A percentile compares a stretch with the other conserved stretches of the same genome.
Conservation (phyloP, 2,113 vertebrate species). For the Poeciliopsis retropinna region DNA sequence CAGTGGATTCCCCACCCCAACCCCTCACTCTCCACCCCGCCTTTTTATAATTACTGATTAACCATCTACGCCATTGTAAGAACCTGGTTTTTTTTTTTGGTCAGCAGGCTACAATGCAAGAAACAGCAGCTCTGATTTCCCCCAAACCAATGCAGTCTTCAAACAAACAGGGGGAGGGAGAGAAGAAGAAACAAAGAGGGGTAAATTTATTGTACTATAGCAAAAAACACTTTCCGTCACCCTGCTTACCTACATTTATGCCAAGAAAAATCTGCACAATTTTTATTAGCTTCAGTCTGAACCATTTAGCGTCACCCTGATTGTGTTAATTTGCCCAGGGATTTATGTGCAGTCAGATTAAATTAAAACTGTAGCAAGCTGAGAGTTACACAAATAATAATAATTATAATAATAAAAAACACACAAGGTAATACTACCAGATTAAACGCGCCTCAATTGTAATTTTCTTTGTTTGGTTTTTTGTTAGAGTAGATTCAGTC, state of each 20-base stretch:
- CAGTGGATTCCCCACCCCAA: slow-evolving; percentile 9
- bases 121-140: slow-evolving; percentile 34
- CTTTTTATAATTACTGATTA: slow-evolving; percentile 24
- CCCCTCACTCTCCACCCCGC: too few species aligned
- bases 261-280: slow-evolving; percentile 22
- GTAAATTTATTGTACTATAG: not conserved
- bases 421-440: slow-evolving; percentile 29
- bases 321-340: slow-evolving; percentile 19
- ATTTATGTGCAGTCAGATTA: slow-evolving; percentile 30
- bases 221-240: slow-evolving; percentile 47
- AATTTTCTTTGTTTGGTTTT: not conserved
- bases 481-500: not conserved
- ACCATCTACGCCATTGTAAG: slow-evolving; percentile 42
- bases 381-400: slow-evolving; percentile 8
- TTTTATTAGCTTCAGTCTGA: slow-evolving; percentile 26
- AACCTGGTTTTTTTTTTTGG: slow-evolving; percentile 57
- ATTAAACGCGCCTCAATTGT: not conserved
- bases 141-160: slow-evolving; percentile 1
- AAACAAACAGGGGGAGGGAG: slow-evolving; percentile 2
- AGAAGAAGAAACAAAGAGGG: not conserved
- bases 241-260: slow-evolving; percentile 54
- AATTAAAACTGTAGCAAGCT: slow-evolving; percentile 1
- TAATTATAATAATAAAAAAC: not conserved
- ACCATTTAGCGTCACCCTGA: slow-evolving; percentile 40
- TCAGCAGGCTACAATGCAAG: slow-evolving; percentile 67